These are phyloP conservation scores for Aeoliscus strigatus DNA, from an alignment of 2,797 vertebrate species.

Conservation along the genomic window DNA sequence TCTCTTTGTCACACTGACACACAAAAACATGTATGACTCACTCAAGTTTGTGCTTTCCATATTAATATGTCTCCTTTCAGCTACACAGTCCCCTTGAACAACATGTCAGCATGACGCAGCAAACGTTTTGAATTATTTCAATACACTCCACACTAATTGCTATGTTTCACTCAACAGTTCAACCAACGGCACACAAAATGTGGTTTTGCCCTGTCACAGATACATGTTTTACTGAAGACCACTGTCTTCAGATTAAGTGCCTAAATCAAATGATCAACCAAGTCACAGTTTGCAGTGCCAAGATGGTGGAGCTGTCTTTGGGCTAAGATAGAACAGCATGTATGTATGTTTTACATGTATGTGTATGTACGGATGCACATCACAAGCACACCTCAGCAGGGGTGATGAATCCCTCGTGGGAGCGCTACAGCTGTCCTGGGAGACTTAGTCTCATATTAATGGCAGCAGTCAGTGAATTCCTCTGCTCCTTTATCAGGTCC, in stretches of 20 bases:
- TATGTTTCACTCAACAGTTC: slow-evolving; percentile 15
- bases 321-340: slow-evolving; percentile 33
- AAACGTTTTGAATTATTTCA: slow-evolving; percentile 28
- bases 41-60: slow-evolving; percentile 5
- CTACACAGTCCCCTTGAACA: too few species aligned
- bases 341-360: too few species aligned
- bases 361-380: slow-evolving; percentile 5
- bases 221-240: slow-evolving; percentile 57
- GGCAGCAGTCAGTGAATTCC: slow-evolving; percentile 47
- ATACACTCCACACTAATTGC: slow-evolving; percentile 14
- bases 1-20: slow-evolving; percentile 60
- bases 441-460: slow-evolving; percentile 40
- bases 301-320: slow-evolving; percentile 43
- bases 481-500: slow-evolving; percentile 38
- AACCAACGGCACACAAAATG: slow-evolving; percentile 6
- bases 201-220: too few species aligned
- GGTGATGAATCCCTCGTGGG: slow-evolving; percentile 32
- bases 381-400: slow-evolving; percentile 16
- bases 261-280: slow-evolving; percentile 72
- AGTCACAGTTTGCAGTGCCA: slow-evolving; percentile 56
- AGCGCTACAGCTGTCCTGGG: slow-evolving; percentile 29
- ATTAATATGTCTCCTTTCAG: too few species aligned
- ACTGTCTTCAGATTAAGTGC: slow-evolving; percentile 66
- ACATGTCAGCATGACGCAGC: too few species aligned
- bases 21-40: slow-evolving; percentile 47